Conservation (phyloP, 53 echinoderm and acorn worm genomes). For the Antedon mediterranea region DNA sequence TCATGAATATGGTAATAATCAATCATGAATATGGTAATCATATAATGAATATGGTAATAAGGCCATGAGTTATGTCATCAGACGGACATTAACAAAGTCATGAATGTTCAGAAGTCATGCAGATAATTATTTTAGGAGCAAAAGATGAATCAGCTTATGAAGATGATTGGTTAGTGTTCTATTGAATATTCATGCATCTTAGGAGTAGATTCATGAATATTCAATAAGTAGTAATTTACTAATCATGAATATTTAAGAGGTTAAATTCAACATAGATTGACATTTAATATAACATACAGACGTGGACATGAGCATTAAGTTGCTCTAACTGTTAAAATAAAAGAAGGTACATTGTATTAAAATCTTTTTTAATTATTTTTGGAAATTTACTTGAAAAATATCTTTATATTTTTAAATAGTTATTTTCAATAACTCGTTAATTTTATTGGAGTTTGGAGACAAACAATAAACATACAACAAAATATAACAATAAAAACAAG, state of each 20-base stretch:
- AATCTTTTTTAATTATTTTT: not conserved
- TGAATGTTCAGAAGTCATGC: constrained; percentile 1
- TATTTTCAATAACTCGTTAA: not conserved
- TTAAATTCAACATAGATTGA: not conserved
- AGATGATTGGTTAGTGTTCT: not conserved
- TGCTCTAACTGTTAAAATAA: not conserved
- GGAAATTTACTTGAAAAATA: too few species aligned
- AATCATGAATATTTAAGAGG: not conserved
- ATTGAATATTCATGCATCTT: not conserved
- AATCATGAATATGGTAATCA: too few species aligned
- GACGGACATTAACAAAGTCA: not conserved
- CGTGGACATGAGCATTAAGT: not conserved
- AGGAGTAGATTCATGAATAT: not conserved
- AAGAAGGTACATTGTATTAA: not conserved
- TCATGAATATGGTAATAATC: not conserved
- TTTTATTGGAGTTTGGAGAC: not conserved
- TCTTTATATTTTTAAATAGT: not conserved
- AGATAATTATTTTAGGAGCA: not conserved
- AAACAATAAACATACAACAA: not conserved
- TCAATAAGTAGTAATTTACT: not conserved
- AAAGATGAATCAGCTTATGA: not conserved
- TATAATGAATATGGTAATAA: not conserved
- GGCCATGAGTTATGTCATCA: not conserved
- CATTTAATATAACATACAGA: not conserved
- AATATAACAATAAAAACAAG: not conserved